phyloP scores from a whole-genome alignment of 2,888 invertebrate species.

The Panzeria rudis region DNA sequence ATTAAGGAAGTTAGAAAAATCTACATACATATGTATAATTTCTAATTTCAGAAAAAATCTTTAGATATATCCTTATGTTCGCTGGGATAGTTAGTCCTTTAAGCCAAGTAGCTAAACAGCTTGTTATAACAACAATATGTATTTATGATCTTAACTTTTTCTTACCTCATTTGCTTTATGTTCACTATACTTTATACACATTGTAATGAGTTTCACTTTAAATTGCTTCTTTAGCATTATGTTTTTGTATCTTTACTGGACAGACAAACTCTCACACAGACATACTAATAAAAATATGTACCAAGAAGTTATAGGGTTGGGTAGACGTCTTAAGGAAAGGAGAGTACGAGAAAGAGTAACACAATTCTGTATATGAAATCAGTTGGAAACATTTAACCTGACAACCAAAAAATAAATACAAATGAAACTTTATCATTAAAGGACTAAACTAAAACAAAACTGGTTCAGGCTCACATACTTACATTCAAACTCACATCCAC shows the following conservation, averaged over 20 bases:
- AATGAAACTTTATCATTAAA: conserved; percentile 40
- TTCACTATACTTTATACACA: conserved; percentile 55
- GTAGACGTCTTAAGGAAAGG: no score
- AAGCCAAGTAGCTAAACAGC: conserved; percentile 53
- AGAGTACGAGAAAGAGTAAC: background rate
- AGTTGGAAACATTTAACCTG: conserved; percentile 40
- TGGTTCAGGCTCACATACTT: background rate
- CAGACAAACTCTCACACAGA: background rate
- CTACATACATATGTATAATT: no score
- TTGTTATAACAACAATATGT: conserved; percentile 65
- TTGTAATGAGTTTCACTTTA: conserved; percentile 66
- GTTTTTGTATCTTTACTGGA: conserved; percentile 19
- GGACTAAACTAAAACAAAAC: conserved; percentile 31
- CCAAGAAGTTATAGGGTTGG: background rate
- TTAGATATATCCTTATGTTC: no score
- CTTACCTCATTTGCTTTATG: conserved; percentile 67
- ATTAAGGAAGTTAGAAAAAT: no score
- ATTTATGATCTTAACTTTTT: conserved; percentile 69
- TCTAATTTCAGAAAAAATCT: no score
- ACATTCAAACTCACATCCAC: background rate
- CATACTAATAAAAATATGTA: background rate
- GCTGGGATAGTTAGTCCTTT: conserved; percentile 23
- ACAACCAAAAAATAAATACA: conserved; percentile 1
- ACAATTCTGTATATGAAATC: conserved; percentile 16
- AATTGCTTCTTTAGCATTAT: conserved; percentile 38